Evolutionary conservation across 1,140 invertebrate genomes (phyloP).

Genomic region (Aphelenchoides fujianensis): DNA sequence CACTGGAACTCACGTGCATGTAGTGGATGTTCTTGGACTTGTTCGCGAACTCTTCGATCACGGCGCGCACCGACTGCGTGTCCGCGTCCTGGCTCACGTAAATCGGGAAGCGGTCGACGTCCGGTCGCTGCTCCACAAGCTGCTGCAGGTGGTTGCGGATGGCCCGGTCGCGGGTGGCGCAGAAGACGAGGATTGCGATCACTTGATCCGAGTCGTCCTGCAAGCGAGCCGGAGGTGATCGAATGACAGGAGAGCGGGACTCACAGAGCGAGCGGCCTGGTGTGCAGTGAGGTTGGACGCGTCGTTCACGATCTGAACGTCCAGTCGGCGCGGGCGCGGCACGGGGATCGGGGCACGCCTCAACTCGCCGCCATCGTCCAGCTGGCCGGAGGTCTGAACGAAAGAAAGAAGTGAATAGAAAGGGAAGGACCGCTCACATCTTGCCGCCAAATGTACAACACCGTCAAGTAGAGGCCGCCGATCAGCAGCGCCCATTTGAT

Average conservation of each 20-base stretch:
- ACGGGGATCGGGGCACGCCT: background rate
- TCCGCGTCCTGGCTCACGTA: constrained; percentile 66
- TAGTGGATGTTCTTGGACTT: constrained; percentile 52
- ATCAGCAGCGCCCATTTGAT: background rate
- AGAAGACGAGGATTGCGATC: constrained; percentile 63
- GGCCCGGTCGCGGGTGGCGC: constrained; percentile 63
- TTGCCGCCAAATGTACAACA: background rate
- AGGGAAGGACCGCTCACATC: background rate
- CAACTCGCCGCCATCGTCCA: background rate
- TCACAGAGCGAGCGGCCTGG: no score
- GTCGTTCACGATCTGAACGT: background rate
- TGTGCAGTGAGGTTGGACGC: no score
- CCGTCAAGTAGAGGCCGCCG: background rate
- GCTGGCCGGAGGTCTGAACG: background rate
- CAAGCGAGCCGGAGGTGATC: background rate
- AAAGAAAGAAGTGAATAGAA: no score
- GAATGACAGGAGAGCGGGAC: no score
- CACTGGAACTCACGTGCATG: constrained; percentile 45
- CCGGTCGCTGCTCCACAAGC: constrained; percentile 63
- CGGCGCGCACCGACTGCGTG: constrained; percentile 60
- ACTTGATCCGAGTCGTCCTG: background rate
- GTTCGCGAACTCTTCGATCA: constrained; percentile 62
- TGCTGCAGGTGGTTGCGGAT: constrained; percentile 63
- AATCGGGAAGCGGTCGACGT: constrained; percentile 63
- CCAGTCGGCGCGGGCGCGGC: background rate